Base-by-base conservation (phyloP, 2,888 invertebrate species). In the Apamea monoglypha region DNA sequence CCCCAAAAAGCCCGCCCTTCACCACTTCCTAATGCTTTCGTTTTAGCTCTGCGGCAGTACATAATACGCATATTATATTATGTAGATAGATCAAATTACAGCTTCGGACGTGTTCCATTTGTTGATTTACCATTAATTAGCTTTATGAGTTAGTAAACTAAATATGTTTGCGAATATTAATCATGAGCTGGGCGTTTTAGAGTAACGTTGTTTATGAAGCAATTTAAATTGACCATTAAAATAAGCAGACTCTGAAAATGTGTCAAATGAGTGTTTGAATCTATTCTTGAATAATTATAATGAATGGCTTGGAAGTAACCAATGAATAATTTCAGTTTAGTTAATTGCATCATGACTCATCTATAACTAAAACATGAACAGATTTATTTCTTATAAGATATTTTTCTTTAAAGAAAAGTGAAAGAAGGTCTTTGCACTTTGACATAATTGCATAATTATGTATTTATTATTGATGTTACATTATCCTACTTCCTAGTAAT, bases 101-200 rank as follows among this genome's bases (percentile, higher is more conserved):
- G 50, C 1, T 74, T n/a, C 29, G n/a, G 25, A 56, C 47, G 8
- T 36, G 82, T 63, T 63, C 44, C 29, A 29, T 79, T 64, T 56
- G 56, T 47, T 72, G 18, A 72, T 72, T 44, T 81, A 72, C 36
- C 44, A 64, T 71, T 71, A 44, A 53, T 81, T 56, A 53, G 6
- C 63, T 53, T 50, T 32, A 80, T 36, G 53, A 53, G 29, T 50
- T 2, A 61, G 1, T 29, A 53, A 80, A 80, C 67, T 61, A 68
- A 76, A 80, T 67, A 59, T 82, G 32, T 74, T 67, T 74, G 40
- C 82, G 10, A 74, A 80, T 61, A 75, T 82, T 67, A 67, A 74
- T 75, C 32, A 61, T 25, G 40, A 25, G 29, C n/a, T 32, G 29
- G 47, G 25, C 21, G 36, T 29, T 66, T 81, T 63, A 32, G 32